phyloP scores from a whole-genome alignment of 2,113 vertebrate species.

The Saguinus midas region DNA sequence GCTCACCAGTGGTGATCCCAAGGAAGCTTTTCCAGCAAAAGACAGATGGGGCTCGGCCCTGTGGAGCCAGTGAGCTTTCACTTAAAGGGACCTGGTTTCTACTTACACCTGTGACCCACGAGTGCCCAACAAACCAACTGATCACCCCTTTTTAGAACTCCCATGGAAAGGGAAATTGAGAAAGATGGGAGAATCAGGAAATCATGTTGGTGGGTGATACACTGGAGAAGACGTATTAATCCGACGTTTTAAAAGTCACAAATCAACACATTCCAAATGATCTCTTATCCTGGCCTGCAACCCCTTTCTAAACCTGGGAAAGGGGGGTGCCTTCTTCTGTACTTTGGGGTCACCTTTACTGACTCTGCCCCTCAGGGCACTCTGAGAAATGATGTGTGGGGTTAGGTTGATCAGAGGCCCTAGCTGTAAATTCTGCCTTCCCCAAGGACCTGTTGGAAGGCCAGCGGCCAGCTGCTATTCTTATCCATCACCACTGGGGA shows the following conservation, averaged over 20 bases:
- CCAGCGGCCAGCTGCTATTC: fast-evolving
- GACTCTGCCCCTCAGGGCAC: fast-evolving
- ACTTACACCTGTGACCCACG: fast-evolving
- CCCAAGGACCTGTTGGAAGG: fast-evolving
- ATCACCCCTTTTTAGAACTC: background rate
- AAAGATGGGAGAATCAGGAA: background rate
- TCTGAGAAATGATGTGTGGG: fast-evolving
- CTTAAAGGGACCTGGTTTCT: fast-evolving
- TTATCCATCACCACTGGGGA: fast-evolving
- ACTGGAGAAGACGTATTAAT: background rate
- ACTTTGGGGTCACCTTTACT: fast-evolving
- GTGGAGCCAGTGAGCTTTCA: background rate
- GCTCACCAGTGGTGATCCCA: fast-evolving
- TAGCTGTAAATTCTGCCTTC: background rate
- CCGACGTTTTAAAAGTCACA: background rate
- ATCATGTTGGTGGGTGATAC: background rate
- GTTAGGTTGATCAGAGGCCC: fast-evolving
- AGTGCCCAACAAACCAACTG: background rate
- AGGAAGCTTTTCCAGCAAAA: fast-evolving
- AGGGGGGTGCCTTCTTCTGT: fast-evolving
- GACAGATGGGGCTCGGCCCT: fast-evolving
- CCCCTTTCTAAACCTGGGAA: background rate
- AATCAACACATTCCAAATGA: fast-evolving
- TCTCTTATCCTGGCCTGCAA: background rate
- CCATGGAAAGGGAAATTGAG: background rate